Conservation (phyloP, 2,797 vertebrate genomes). For the Sebastes elongatus region DNA sequence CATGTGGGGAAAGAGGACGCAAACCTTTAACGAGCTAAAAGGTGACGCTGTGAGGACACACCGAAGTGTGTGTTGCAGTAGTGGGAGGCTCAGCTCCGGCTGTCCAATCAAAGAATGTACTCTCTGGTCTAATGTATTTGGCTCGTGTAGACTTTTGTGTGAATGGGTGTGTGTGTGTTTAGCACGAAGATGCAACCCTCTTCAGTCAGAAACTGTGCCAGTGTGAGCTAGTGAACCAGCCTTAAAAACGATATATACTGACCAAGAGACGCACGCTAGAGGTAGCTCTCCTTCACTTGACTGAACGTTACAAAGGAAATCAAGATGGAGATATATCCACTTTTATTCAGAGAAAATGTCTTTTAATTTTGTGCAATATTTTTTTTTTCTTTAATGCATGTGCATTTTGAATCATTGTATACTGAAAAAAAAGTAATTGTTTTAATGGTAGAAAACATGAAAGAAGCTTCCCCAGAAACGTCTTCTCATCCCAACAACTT, state of each 20-base stretch:
- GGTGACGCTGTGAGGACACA: slow-evolving; percentile 11
- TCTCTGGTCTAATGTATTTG: slow-evolving; percentile 56
- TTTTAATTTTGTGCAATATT: slow-evolving; percentile 96
- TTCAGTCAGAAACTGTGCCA: slow-evolving; percentile 87
- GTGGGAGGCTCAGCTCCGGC: slow-evolving; percentile 25
- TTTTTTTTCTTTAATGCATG: slow-evolving; percentile 92
- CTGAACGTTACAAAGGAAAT: slow-evolving; percentile 63
- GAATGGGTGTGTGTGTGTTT: slow-evolving; percentile 55
- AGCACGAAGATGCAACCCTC: slow-evolving; percentile 80
- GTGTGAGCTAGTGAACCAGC: slow-evolving; percentile 91
- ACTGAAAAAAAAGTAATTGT: slow-evolving; percentile 79
- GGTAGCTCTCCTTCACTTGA: slow-evolving; percentile 60
- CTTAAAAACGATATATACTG: slow-evolving; percentile 86
- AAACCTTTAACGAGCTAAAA: slow-evolving; percentile 14
- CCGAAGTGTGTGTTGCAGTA: slow-evolving; percentile 15
- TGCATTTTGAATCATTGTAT: slow-evolving; percentile 90
- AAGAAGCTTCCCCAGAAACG: slow-evolving; percentile 49
- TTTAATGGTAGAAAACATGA: slow-evolving; percentile 80
- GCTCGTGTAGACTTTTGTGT: slow-evolving; percentile 48
- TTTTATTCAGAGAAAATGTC: slow-evolving; percentile 75
- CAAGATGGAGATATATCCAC: slow-evolving; percentile 63
- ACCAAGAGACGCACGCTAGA: slow-evolving; percentile 74
- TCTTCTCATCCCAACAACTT: slow-evolving; percentile 83
- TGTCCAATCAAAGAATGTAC: slow-evolving; percentile 74
- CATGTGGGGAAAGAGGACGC: slow-evolving; percentile 30